Evolutionary conservation across 2,797 vertebrate genomes (phyloP).

Genomic region (Melopsittacus undulatus): DNA sequence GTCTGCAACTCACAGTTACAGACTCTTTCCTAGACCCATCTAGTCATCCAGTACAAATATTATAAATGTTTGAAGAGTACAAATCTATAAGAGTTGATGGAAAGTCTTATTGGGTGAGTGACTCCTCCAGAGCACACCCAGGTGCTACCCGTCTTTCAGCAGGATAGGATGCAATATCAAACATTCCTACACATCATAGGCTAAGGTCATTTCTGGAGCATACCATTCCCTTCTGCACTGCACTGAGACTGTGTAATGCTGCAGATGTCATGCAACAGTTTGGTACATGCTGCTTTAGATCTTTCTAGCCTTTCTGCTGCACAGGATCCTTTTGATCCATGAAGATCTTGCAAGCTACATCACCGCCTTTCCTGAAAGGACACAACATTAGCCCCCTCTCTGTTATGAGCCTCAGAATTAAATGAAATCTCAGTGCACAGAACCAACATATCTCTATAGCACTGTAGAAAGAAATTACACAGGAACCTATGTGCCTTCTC

Average conservation of each 20-base stretch:
- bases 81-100: background rate
- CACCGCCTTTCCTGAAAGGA: background rate
- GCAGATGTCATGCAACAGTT: background rate
- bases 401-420: background rate
- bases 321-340: background rate
- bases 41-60: background rate
- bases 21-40: background rate
- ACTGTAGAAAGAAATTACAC: background rate
- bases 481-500: background rate
- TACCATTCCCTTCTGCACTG: background rate
- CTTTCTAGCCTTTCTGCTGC: background rate
- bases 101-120: background rate
- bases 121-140: background rate
- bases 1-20: background rate
- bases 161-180: background rate
- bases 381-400: background rate
- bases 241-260: background rate
- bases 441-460: fast-evolving
- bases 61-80: background rate
- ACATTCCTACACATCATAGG: background rate
- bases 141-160: background rate
- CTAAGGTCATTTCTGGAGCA: background rate
- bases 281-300: background rate
- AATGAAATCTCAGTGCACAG: background rate
- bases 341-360: background rate